phyloP scores from a whole-genome alignment of 2,113 vertebrate species.

The Eretmochelys imbricata region DNA sequence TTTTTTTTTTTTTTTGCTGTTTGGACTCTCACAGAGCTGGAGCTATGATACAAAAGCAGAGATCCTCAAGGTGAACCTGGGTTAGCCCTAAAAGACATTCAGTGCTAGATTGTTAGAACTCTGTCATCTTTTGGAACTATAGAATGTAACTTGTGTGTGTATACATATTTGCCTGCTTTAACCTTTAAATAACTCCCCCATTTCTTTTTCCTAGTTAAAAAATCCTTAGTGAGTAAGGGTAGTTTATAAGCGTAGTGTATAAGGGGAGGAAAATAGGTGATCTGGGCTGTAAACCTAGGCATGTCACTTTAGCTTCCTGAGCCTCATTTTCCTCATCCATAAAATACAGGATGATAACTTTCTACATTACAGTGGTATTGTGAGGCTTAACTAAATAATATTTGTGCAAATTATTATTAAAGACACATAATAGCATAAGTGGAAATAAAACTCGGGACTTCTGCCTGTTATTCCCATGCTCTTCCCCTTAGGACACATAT shows the following conservation, averaged over 20 bases:
- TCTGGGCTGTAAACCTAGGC: background rate
- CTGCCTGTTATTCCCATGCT: fast-evolving
- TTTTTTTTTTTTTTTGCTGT: background rate
- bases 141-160: background rate
- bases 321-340: background rate
- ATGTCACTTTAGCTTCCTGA: background rate
- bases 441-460: background rate
- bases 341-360: background rate
- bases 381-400: background rate
- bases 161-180: background rate
- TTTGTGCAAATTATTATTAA: background rate
- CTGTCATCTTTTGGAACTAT: background rate
- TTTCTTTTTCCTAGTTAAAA: background rate
- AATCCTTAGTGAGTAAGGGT: background rate
- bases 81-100: background rate
- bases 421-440: background rate
- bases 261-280: background rate
- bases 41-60: background rate
- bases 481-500: background rate
- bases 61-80: background rate
- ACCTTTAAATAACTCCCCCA: background rate
- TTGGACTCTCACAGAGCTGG: background rate
- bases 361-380: background rate
- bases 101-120: background rate
- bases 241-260: background rate